Base-by-base conservation (phyloP, 2,113 vertebrate species). In the Ondatra zibethicus region DNA sequence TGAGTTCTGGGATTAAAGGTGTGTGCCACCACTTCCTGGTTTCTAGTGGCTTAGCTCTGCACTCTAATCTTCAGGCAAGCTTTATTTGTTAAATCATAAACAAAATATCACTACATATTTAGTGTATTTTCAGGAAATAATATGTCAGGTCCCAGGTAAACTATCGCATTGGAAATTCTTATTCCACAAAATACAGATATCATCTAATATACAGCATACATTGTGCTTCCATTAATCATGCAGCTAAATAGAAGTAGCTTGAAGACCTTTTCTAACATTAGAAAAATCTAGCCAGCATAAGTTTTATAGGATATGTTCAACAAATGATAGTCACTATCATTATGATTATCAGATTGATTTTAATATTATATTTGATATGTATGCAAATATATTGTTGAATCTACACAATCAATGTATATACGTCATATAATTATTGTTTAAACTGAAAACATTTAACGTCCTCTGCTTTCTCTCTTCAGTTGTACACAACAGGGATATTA, bases 61-160 rank as follows among this genome's bases (percentile, higher is more conserved):
- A 58, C 55, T 58, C 55, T 58, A 5, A 58, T 58, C 5, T 58
- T 58, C 55, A 58, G 17, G 55, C 55, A 58, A 58, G 55, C 55
- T 21, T 58, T 58, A 21, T 58, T 58, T 58, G 55, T 21, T 58
- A 58, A 58, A 58, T 17, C 55, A 7, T 58, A 58, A 58, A 58
- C 55, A 58, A 58, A 58, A 58, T 58, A 58, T 58, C 19, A 58
- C 55, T 58, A 58, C 58, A 58, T 7, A 58, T 2, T 3, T 82
- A 75, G 17, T 5, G 11, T 90, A 52, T 93, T 91, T 97, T 88
- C 27, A 95, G 27, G 27, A 42, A 75, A 92, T 63, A 95, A 70
- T n/a, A 39, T 77, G 45, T 84, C 63, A 92, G 12, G n/a, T 88
- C 25, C 27, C 91, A 86, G 84, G 47, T 93, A 78, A 92, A 76